phyloP scores from a whole-genome alignment of 2,888 invertebrate genomes.

The Minunthozetes semirufus region DNA sequence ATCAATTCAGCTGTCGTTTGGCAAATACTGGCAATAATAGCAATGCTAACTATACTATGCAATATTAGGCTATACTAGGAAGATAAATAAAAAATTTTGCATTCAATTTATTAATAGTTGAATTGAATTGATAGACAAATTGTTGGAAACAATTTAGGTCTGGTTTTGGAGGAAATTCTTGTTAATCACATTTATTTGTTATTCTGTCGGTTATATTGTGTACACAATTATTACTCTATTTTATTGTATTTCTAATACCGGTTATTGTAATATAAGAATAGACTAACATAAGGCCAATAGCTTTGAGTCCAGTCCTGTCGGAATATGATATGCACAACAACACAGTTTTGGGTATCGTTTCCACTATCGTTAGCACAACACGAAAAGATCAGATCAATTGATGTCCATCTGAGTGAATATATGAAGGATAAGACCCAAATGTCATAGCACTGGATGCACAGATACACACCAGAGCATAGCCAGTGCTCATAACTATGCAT shows the following conservation, averaged over 20 bases:
- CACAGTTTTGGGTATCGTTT: constrained; percentile 9
- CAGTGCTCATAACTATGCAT: constrained; percentile 13
- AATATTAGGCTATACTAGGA: no score
- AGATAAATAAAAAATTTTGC: neutral
- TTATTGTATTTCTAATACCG: neutral
- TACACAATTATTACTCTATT: neutral
- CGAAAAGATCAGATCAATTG: constrained; percentile 26
- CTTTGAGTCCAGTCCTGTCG: neutral
- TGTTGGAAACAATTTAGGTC: neutral
- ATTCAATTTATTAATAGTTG: neutral
- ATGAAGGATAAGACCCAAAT: constrained; percentile 13
- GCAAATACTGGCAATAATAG: neutral
- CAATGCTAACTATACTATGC: no score
- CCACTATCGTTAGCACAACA: constrained; percentile 15
- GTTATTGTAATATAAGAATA: constrained; percentile 14
- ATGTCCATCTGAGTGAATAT: constrained; percentile 21
- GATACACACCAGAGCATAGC: neutral
- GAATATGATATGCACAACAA: neutral
- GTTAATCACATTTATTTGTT: neutral
- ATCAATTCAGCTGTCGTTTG: neutral
- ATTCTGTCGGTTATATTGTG: neutral
- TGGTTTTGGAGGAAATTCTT: neutral
- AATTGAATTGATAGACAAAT: neutral
- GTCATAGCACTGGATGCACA: neutral
- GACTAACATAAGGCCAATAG: constrained; percentile 6